phyloP scores from a whole-genome alignment of 2,888 invertebrate genomes.

The Odontothrips loti region DNA sequence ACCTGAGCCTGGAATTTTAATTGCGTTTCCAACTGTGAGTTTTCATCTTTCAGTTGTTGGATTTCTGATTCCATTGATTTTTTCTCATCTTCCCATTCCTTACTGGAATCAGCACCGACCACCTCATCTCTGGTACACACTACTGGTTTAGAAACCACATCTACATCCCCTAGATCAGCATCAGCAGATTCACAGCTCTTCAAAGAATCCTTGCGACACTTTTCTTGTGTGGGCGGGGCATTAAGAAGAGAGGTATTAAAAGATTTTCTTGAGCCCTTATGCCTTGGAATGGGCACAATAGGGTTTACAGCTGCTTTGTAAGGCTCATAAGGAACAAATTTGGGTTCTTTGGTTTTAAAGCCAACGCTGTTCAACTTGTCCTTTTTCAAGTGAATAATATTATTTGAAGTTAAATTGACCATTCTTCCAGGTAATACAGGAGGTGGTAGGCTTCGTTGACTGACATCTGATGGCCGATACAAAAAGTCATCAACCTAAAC shows the following conservation, averaged over 20 bases:
- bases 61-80: slow-evolving; percentile 55
- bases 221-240: slow-evolving; percentile 29
- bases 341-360: slow-evolving; percentile 58
- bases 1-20: slow-evolving; percentile 82
- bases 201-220: slow-evolving; percentile 53
- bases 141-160: slow-evolving; percentile 36
- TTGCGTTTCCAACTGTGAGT: slow-evolving; percentile 69
- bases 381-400: slow-evolving; percentile 56
- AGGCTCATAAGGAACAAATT: slow-evolving; percentile 84
- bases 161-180: not conserved
- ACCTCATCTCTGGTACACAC: not conserved
- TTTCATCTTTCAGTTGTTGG: slow-evolving; percentile 61
- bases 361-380: slow-evolving; percentile 46
- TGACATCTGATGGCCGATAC: slow-evolving; percentile 47
- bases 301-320: slow-evolving; percentile 81
- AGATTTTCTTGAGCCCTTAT: slow-evolving; percentile 45
- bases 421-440: slow-evolving; percentile 55
- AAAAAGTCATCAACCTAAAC: slow-evolving; percentile 43
- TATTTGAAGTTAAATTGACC: slow-evolving; percentile 59
- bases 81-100: slow-evolving; percentile 49
- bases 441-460: slow-evolving; percentile 45
- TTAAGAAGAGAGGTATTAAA: slow-evolving; percentile 38
- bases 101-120: not conserved
- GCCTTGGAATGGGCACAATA: slow-evolving; percentile 56
- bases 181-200: slow-evolving; percentile 51